phyloP scores from a whole-genome alignment of 2,888 invertebrate genomes.

The Prionchulus punctatus region DNA sequence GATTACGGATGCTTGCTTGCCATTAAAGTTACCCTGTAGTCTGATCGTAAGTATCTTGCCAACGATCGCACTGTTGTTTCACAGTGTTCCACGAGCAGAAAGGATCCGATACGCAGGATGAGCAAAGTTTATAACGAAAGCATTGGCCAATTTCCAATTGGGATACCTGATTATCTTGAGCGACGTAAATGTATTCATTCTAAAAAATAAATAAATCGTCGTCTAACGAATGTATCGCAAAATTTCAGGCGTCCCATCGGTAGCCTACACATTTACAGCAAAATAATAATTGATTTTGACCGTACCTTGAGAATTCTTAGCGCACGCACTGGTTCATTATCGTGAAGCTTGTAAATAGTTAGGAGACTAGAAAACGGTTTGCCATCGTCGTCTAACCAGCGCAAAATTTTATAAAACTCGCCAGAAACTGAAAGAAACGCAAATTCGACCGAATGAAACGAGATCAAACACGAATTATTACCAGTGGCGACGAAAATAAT shows the following conservation, averaged over 20 bases:
- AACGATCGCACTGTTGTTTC: constrained; percentile 16
- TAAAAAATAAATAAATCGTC: constrained; percentile 14
- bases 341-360: constrained; percentile 79
- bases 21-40: constrained; percentile 10
- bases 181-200: constrained; percentile 74
- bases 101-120: constrained; percentile 80
- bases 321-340: constrained; percentile 64
- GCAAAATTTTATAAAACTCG: constrained; percentile 78
- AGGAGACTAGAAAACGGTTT: constrained; percentile 41
- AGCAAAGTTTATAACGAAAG: constrained; percentile 74
- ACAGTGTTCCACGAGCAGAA: constrained; percentile 81
- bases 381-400: constrained; percentile 54
- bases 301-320: constrained; percentile 63
- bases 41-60: background rate
- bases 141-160: constrained; percentile 81
- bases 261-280: no score
- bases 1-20: background rate
- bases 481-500: constrained; percentile 7
- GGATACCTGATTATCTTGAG: constrained; percentile 68
- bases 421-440: constrained; percentile 53
- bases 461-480: no score
- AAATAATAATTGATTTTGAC: background rate
- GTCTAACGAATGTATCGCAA: no score
- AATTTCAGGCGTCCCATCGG: no score
- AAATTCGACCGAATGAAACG: no score